A percentile compares a stretch with the other conserved stretches of the same genome.
These are phyloP conservation scores for Rhagoletis zephyria DNA, from an alignment of 1,140 invertebrate species.

Conservation along the genomic window DNA sequence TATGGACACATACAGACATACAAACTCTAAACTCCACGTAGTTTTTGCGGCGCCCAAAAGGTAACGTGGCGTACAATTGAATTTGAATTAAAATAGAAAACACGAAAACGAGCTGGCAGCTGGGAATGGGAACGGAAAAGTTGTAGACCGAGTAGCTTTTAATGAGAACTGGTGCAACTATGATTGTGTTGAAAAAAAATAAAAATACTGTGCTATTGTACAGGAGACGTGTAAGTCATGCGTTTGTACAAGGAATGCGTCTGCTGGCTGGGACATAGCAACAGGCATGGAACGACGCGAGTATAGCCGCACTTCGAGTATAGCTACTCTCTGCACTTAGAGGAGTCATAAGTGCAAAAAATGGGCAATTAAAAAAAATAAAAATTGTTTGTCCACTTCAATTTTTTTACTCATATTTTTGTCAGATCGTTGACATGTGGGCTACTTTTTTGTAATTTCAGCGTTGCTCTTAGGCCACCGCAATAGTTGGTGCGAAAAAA, in stretches of 20 bases:
- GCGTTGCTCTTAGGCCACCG: too few relatives aligned
- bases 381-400: too few relatives aligned
- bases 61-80: conserved; percentile 33
- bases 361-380: too few relatives aligned
- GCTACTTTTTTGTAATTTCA: too few relatives aligned
- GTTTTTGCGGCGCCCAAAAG: conserved; percentile 3
- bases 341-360: not conserved
- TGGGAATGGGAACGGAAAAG: not conserved
- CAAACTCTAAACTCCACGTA: not conserved
- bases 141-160: not conserved
- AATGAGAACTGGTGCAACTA: conserved; percentile 24
- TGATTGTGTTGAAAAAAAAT: not conserved
- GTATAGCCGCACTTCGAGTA: not conserved
- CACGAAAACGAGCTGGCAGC: not conserved
- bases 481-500: too few relatives aligned
- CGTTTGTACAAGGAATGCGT: not conserved
- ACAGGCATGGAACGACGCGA: not conserved
- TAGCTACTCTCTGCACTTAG: too few relatives aligned
- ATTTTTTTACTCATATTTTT: too few relatives aligned
- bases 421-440: too few relatives aligned
- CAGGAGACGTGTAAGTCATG: too few relatives aligned
- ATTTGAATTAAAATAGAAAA: conserved; percentile 36
- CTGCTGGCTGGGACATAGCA: not conserved
- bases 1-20: not conserved
- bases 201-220: not conserved